A percentile compares a stretch with the other conserved stretches of the same genome.
Evolutionary conservation across 2,888 invertebrate genomes (phyloP).

Genomic region (Dicranocentrus wangi): DNA sequence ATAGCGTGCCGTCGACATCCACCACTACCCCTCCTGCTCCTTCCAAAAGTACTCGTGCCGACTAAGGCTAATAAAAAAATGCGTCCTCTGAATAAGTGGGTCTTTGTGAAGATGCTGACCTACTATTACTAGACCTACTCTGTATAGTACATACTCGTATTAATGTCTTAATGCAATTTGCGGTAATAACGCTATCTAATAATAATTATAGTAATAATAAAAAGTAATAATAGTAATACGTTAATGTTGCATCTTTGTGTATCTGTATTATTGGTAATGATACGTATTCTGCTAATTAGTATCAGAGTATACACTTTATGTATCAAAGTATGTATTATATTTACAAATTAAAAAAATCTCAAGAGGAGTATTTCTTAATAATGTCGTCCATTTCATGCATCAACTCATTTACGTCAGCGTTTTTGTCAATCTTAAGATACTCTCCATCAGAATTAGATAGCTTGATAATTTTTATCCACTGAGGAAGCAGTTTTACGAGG

Average conservation of each 20-base stretch:
- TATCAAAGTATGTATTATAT: no score
- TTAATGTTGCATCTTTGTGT: no score
- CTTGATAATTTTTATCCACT: conserved; percentile 54
- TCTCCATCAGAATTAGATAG: conserved; percentile 47
- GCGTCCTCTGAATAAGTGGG: no score
- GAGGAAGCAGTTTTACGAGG: conserved; percentile 51
- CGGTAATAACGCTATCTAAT: not conserved
- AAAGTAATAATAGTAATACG: not conserved
- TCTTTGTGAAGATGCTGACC: no score
- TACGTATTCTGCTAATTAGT: not conserved
- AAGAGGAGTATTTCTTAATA: conserved; percentile 43
- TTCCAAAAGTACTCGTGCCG: conserved; percentile 15
- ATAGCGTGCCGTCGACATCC: not conserved
- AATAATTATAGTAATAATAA: not conserved
- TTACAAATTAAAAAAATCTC: conserved; percentile 3
- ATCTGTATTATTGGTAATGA: no score
- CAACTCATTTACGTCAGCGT: conserved; percentile 59
- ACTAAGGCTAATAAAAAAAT: not conserved
- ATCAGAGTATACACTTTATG: not conserved
- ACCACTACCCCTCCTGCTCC: conserved; percentile 11
- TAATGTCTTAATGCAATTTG: not conserved
- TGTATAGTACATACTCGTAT: no score
- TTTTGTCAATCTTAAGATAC: conserved; percentile 64
- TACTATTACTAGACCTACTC: no score
- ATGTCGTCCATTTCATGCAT: conserved; percentile 56